These are phyloP conservation scores for Diabrotica undecimpunctata DNA, from an alignment of 1,140 invertebrate species.

Conservation along the genomic window DNA sequence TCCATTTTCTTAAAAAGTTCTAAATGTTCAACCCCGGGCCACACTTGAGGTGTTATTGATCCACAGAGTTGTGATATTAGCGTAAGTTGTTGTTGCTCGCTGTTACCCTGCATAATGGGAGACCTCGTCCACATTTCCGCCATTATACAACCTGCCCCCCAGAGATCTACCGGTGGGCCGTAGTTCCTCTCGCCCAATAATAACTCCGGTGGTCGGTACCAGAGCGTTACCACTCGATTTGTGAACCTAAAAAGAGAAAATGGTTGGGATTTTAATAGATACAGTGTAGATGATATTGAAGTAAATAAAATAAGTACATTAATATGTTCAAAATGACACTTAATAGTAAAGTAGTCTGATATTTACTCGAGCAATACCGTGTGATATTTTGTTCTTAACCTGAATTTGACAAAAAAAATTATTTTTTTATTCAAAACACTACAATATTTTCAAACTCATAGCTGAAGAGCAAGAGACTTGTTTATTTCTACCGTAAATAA, in stretches of 20 bases:
- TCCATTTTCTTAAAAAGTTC: conserved; percentile 92
- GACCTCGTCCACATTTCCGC: conserved; percentile 98
- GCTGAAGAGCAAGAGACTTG: too few species aligned
- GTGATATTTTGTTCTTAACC: too few species aligned
- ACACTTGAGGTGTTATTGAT: conserved; percentile 88
- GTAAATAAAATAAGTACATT: too few species aligned
- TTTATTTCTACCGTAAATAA: too few species aligned
- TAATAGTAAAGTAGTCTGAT: too few species aligned
- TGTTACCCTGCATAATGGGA: conserved; percentile 86
- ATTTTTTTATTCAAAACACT: too few species aligned
- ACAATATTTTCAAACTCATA: too few species aligned
- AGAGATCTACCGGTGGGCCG: conserved; percentile 94
- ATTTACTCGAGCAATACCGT: too few species aligned
- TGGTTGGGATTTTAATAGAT: not conserved
- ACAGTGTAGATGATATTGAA: too few species aligned
- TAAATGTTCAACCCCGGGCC: conserved; percentile 92
- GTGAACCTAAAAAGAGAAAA: conserved; percentile 66
- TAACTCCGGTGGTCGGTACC: conserved; percentile 94
- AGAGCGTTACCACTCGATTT: conserved; percentile 95
- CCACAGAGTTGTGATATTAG: conserved; percentile 96
- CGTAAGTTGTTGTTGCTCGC: conserved; percentile 93
- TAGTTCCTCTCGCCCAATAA: conserved; percentile 90
- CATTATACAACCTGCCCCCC: conserved; percentile 99
- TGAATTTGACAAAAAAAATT: too few species aligned
- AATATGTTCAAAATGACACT: too few species aligned